Percentiles rank a stretch among this genome's conserved stretches.
Evolutionary conservation across 1,140 invertebrate genomes (phyloP).

Genomic region (Pygmarrhopalites habei): DNA sequence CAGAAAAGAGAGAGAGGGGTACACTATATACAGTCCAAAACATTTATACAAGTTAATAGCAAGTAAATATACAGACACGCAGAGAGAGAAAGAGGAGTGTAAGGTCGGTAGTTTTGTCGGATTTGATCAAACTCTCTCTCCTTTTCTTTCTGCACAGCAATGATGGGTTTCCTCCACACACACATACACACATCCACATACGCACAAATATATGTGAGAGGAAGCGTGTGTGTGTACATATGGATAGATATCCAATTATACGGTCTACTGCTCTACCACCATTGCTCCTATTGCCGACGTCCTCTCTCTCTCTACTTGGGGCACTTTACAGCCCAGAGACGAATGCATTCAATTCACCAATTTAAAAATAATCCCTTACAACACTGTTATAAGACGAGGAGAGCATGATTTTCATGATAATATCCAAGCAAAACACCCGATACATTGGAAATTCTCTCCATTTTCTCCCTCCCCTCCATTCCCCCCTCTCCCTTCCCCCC

Average conservation of each 20-base stretch:
- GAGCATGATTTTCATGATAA: conserved; percentile 38
- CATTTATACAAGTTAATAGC: conserved; percentile 23
- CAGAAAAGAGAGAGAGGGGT: too few species aligned
- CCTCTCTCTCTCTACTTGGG: conserved; percentile 7
- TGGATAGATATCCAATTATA: conserved; percentile 41
- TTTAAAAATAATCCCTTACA: conserved; percentile 34
- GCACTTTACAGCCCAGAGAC: conserved; percentile 24
- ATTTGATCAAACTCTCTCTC: conserved; percentile 40
- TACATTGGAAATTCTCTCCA: conserved; percentile 32
- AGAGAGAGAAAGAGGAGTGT: conserved; percentile 4
- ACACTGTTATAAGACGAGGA: conserved; percentile 30
- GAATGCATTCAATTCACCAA: conserved; percentile 31
- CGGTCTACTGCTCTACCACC: conserved; percentile 23
- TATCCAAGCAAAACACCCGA: conserved; percentile 30
- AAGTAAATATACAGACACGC: background rate
- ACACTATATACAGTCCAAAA: too few species aligned
- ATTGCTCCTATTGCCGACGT: conserved; percentile 31
- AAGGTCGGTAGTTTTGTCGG: conserved; percentile 22
- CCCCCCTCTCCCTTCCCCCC: background rate
- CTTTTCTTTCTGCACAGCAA: too few species aligned
- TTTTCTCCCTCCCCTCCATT: conserved; percentile 1
- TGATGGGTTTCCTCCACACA: too few species aligned
- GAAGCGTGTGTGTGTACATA: too few species aligned
- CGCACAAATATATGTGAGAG: too few species aligned
- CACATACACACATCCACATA: too few species aligned